Conservation (phyloP, 2,797 vertebrate genomes). For the Coregonus sp. region DNA sequence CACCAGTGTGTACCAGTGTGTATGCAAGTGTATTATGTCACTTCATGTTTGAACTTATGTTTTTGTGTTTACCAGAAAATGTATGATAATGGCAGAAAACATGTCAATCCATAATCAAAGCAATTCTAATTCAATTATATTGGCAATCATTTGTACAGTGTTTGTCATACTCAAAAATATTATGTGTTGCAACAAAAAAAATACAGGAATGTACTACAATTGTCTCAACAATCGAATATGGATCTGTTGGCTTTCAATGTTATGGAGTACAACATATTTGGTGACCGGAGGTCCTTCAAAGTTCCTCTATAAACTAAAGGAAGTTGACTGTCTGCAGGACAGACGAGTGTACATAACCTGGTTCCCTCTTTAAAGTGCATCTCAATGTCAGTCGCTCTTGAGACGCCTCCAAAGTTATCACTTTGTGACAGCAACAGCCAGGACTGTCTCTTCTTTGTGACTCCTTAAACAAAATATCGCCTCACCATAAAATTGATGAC, state of each 20-base stretch:
- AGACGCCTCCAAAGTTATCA: slow-evolving; percentile 46
- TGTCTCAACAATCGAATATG: neutral
- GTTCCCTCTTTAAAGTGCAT: slow-evolving; percentile 49
- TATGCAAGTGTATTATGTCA: slow-evolving; percentile 21
- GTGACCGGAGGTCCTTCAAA: slow-evolving; percentile 15
- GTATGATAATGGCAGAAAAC: neutral
- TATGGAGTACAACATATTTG: neutral
- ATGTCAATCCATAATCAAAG: neutral
- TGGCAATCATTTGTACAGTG: neutral
- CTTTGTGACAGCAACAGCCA: slow-evolving; percentile 49
- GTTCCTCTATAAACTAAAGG: slow-evolving; percentile 7
- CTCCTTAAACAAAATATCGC: slow-evolving; percentile 65
- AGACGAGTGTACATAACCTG: slow-evolving; percentile 42
- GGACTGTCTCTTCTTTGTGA: slow-evolving; percentile 49
- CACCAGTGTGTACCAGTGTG: slow-evolving; percentile 6
- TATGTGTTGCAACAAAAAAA: neutral
- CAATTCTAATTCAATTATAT: neutral
- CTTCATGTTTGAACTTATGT: neutral
- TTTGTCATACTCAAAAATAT: neutral
- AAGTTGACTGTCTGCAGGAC: neutral
- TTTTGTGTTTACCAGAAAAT: neutral
- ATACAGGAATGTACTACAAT: neutral
- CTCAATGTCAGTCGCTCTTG: slow-evolving; percentile 40
- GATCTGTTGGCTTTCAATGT: neutral
- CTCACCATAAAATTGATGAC: slow-evolving; percentile 55